Percentiles rank a stretch among this genome's conserved stretches.
These are phyloP conservation scores for Periophthalmodon schlosseri DNA, from an alignment of 2,113 vertebrate species.

Conservation along the genomic window DNA sequence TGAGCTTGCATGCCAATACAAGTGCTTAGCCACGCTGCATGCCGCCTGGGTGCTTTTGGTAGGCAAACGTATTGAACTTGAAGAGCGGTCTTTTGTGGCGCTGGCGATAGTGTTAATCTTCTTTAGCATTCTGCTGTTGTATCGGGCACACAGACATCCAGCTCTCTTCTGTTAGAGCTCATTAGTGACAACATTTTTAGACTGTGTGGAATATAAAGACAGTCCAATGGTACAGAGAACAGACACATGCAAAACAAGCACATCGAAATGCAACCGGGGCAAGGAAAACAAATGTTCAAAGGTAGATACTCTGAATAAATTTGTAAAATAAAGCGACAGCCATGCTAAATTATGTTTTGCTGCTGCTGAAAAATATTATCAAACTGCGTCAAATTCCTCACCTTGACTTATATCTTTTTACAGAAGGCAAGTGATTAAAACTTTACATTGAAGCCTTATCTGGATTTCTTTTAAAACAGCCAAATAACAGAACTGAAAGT, in stretches of 20 bases:
- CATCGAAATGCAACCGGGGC: neutral
- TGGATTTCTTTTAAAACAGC: neutral
- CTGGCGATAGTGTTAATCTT: constrained; percentile 56
- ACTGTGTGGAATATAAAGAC: constrained; percentile 33
- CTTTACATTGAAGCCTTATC: neutral
- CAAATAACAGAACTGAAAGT: neutral
- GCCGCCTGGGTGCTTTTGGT: constrained; percentile 45
- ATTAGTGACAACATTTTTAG: constrained; percentile 47
- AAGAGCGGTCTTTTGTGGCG: constrained; percentile 47
- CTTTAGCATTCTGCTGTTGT: constrained; percentile 53
- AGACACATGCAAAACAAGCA: constrained; percentile 2
- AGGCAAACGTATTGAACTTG: constrained; percentile 57
- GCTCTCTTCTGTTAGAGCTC: constrained; percentile 47
- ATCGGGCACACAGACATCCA: constrained; percentile 49
- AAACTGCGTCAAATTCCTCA: neutral
- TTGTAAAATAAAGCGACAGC: neutral
- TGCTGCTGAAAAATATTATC: constrained; percentile 1
- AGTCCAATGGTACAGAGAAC: constrained; percentile 19
- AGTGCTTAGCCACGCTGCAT: constrained; percentile 39
- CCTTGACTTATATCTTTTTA: neutral
- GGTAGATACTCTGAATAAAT: neutral
- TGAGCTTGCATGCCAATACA: constrained; percentile 48
- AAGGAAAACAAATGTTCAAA: neutral
- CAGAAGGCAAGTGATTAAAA: neutral
- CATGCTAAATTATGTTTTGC: constrained; percentile 17